Conservation (phyloP, 2,797 vertebrate genomes). For the Petrocephalus schoutedeni region DNA sequence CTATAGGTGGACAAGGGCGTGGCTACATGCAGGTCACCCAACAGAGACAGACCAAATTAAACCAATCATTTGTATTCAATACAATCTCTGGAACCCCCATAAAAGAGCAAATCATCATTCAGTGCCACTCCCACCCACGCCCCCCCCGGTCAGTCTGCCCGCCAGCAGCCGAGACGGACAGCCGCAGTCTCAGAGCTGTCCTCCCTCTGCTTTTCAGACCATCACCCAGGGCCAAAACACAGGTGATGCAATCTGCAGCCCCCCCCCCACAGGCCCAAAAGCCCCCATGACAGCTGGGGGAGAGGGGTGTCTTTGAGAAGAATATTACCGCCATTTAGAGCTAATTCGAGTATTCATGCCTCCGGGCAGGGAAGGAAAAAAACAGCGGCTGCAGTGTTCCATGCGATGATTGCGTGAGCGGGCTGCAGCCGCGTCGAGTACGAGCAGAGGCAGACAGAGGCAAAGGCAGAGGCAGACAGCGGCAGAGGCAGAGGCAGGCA, state of each 20-base stretch:
- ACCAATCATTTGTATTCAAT: background rate
- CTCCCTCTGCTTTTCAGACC: background rate
- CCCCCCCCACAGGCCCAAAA: background rate
- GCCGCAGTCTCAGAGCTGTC: constrained; percentile 21
- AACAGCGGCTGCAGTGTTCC: background rate
- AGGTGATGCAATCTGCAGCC: background rate
- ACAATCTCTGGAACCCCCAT: background rate
- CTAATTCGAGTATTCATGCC: background rate
- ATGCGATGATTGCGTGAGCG: background rate
- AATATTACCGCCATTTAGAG: constrained; percentile 8
- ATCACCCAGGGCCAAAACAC: background rate
- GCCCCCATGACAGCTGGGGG: background rate
- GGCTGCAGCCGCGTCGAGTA: background rate
- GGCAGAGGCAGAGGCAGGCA: too few species aligned
- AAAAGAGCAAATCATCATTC: background rate
- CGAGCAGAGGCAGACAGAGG: background rate
- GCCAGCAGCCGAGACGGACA: constrained; percentile 18
- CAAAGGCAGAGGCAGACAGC: background rate
- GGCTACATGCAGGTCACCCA: background rate
- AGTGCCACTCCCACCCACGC: background rate
- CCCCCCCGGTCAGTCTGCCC: background rate
- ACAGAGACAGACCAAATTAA: background rate
- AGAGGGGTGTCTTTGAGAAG: background rate
- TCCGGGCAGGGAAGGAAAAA: background rate
- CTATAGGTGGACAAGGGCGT: too few species aligned